These are phyloP conservation scores for Anneissia japonica DNA, from an alignment of 35 echinoderm and acorn worm genomes.

Conservation along the genomic window DNA sequence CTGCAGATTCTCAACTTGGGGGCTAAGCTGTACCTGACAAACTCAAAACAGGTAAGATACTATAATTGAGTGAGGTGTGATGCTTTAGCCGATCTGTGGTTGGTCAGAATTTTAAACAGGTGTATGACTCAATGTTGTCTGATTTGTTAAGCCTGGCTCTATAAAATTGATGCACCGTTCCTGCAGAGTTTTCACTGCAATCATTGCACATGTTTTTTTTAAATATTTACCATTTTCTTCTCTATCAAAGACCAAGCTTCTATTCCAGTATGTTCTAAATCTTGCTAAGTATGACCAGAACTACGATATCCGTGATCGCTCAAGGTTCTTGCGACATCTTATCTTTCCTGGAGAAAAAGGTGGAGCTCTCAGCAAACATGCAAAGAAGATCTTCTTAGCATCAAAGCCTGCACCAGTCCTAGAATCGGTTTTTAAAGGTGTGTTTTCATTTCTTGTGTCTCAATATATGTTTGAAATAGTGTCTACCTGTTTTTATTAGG, in stretches of 20 bases:
- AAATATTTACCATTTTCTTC: neutral
- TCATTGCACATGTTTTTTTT: no score
- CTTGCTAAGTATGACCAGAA: constrained; percentile 99
- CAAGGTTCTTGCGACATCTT: constrained; percentile 80
- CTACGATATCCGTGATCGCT: constrained; percentile 94
- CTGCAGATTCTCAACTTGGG: constrained; percentile 91
- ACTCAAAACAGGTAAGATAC: constrained; percentile 81
- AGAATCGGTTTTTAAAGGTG: constrained; percentile 98
- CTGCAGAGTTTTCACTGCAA: no score
- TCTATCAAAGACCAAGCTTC: constrained; percentile 70
- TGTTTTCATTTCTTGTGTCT: neutral
- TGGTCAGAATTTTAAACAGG: no score
- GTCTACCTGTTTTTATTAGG: no score
- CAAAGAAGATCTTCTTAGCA: constrained; percentile 95
- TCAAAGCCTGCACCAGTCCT: constrained; percentile 93
- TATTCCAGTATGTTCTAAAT: constrained; percentile 95
- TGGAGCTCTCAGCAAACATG: constrained; percentile 87
- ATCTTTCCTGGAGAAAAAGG: constrained; percentile 83
- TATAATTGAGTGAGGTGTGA: no score
- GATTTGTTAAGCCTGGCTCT: no score
- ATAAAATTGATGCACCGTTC: no score
- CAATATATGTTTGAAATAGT: no score
- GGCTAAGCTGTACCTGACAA: constrained; percentile 90
- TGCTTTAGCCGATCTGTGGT: no score
- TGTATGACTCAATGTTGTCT: no score